These are phyloP conservation scores for Augochlora pura DNA, from an alignment of 1,140 invertebrate species.

Conservation along the genomic window DNA sequence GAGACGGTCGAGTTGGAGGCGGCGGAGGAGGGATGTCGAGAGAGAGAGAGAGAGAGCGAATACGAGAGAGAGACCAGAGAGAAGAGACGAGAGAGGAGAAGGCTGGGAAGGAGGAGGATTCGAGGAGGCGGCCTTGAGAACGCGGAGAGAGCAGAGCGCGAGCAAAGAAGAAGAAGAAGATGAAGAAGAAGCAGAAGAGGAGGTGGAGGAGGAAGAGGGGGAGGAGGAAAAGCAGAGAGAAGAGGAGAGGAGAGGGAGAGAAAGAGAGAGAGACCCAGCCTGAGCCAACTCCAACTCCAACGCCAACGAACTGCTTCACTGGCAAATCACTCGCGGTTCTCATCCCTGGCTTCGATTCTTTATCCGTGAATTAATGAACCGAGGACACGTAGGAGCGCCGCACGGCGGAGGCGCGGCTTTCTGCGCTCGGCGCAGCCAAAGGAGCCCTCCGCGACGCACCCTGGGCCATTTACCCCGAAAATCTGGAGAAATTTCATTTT, in stretches of 20 bases:
- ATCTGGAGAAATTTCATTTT: no score
- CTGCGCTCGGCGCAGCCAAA: background rate
- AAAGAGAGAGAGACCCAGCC: constrained; percentile 65
- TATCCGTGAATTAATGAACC: constrained; percentile 53
- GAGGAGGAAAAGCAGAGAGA: constrained; percentile 47
- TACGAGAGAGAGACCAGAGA: constrained; percentile 40
- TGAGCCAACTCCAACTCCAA: constrained; percentile 73
- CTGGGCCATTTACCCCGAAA: no score
- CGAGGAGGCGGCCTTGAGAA: constrained; percentile 79
- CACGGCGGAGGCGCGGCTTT: constrained; percentile 8
- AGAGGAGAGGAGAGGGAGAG: constrained; percentile 14
- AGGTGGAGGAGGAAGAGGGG: constrained; percentile 29
- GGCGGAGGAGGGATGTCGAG: constrained; percentile 60
- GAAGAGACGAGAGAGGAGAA: constrained; percentile 32
- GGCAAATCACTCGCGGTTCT: constrained; percentile 77
- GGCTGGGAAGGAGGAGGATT: constrained; percentile 63
- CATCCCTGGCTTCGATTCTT: constrained; percentile 68
- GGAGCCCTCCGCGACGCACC: no score
- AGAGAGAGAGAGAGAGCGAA: constrained; percentile 43
- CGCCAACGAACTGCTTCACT: constrained; percentile 76
- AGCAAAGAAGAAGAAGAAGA: constrained; percentile 54
- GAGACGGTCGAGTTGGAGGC: constrained; percentile 35
- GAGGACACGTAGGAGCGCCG: constrained; percentile 33
- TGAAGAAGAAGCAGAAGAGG: constrained; percentile 14
- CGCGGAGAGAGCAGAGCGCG: constrained; percentile 64